Evolutionary conservation across 1,140 invertebrate genomes (phyloP).

Genomic region (Caenorhabditis brenneri): DNA sequence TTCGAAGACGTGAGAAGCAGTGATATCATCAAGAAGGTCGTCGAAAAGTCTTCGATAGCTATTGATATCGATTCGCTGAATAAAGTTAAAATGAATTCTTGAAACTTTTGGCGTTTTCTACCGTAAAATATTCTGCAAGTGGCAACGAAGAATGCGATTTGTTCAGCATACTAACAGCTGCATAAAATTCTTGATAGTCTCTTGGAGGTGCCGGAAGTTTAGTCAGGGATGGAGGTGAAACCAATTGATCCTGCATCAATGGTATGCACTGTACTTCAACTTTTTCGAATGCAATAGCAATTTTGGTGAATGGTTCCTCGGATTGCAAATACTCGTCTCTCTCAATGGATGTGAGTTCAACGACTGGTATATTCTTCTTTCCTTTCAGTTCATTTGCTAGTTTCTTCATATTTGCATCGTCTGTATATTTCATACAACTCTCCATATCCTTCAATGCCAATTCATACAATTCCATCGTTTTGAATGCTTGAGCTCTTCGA

Average conservation of each 20-base stretch:
- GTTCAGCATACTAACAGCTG: not conserved
- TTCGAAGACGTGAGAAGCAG: not conserved
- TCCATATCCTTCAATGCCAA: conserved; percentile 27
- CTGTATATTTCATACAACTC: not conserved
- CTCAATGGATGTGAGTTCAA: not conserved
- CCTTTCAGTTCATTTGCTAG: not conserved
- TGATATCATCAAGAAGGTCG: conserved; percentile 5
- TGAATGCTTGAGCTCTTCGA: conserved; percentile 41
- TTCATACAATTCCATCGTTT: conserved; percentile 33
- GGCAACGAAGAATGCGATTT: not conserved
- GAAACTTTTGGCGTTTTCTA: not conserved
- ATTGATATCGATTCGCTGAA: not conserved
- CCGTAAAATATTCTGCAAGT: conserved; percentile 39
- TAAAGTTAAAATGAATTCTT: not conserved
- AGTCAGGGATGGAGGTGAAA: not conserved
- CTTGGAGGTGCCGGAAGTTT: not conserved
- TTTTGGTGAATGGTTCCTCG: not conserved
- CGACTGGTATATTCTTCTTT: not conserved
- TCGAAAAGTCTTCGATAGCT: not conserved
- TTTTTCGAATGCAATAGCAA: not conserved
- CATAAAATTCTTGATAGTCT: conserved; percentile 16
- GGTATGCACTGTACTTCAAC: no score
- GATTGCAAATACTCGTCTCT: not conserved
- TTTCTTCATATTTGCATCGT: not conserved
- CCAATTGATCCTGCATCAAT: no score